These are phyloP conservation scores for Platysteira castanea DNA, from an alignment of 2,113 vertebrate species.

Conservation along the genomic window DNA sequence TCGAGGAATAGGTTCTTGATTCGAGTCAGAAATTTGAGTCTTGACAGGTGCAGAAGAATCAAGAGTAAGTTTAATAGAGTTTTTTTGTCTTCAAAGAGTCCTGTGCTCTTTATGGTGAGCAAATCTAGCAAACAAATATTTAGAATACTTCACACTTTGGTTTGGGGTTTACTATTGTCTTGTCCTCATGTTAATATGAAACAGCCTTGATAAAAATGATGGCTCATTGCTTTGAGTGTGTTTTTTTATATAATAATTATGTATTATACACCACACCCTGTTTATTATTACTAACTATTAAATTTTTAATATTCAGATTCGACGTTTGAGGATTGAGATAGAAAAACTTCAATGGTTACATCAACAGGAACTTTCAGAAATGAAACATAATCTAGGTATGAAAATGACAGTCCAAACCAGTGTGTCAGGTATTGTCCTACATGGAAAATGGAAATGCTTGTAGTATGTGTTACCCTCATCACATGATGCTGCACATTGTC, in stretches of 20 bases:
- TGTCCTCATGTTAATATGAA: background rate
- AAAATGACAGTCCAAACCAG: background rate
- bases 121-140: background rate
- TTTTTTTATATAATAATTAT: background rate
- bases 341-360: slow-evolving; percentile 97
- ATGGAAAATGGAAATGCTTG: background rate
- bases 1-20: background rate
- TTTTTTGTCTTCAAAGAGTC: background rate
- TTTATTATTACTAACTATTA: background rate
- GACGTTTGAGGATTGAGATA: slow-evolving; percentile 94
- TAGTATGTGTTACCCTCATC: background rate
- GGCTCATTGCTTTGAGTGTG: background rate
- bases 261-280: background rate
- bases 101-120: background rate
- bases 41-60: background rate
- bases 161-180: background rate
- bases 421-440: background rate
- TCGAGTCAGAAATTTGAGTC: background rate
- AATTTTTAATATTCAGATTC: slow-evolving; percentile 77
- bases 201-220: background rate
- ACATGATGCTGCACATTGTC: background rate
- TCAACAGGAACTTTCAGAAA: slow-evolving; percentile 94
- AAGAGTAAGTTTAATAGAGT: background rate
- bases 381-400: slow-evolving; percentile 96
- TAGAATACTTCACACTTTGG: background rate